Conservation (phyloP, 2,113 vertebrate genomes). For the Sinocyclocheilus anophthalmus region DNA sequence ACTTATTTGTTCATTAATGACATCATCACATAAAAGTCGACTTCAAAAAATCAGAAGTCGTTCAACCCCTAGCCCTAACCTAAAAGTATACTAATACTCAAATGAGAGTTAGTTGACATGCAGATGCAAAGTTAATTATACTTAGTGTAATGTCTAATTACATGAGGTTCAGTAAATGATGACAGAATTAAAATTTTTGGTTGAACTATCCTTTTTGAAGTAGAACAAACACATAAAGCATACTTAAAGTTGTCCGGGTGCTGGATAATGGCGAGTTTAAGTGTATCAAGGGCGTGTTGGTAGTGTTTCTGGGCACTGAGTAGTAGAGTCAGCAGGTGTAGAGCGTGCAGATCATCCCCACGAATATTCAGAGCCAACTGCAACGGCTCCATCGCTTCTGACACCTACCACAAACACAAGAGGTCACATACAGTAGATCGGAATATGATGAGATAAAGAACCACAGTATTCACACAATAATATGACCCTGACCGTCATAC, state of each 20-base stretch:
- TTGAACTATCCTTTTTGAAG: neutral
- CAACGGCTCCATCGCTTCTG: constrained; percentile 87
- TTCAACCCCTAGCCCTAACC: no score
- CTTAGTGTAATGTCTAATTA: neutral
- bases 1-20: no score
- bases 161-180: neutral
- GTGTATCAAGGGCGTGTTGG: constrained; percentile 86
- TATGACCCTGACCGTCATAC: neutral
- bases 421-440: neutral
- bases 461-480: neutral
- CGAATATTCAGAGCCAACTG: constrained; percentile 83
- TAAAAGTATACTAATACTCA: no score
- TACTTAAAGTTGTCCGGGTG: constrained; percentile 95
- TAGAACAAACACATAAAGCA: constrained; percentile 23
- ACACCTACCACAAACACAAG: constrained; percentile 76
- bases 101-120: no score
- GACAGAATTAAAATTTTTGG: neutral
- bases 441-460: constrained; percentile 35
- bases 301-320: constrained; percentile 95
- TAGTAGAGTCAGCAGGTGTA: constrained; percentile 92
- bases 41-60: no score
- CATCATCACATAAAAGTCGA: no score
- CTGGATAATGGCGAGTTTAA: constrained; percentile 87
- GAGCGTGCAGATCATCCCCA: constrained; percentile 85
- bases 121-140: no score